phyloP scores from a whole-genome alignment of 2,888 invertebrate genomes.

The Stratiomys singularior region DNA sequence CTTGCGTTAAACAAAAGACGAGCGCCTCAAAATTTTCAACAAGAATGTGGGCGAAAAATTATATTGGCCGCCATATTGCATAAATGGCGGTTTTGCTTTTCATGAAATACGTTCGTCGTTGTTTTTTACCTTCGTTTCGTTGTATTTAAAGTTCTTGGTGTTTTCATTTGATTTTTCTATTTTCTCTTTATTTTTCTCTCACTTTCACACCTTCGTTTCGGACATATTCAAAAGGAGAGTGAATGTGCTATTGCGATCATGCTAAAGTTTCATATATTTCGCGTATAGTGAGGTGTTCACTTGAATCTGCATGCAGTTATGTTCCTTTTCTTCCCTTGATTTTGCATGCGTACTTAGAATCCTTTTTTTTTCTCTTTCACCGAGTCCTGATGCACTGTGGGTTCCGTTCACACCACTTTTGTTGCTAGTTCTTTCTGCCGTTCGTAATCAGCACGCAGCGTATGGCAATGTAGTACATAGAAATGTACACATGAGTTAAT shows the following conservation, averaged over 20 bases:
- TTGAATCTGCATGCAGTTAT: constrained; percentile 28
- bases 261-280: not conserved
- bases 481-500: too few species aligned
- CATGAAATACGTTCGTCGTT: too few species aligned
- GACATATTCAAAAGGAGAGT: not conserved
- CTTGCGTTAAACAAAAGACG: too few species aligned
- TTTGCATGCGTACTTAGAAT: too few species aligned
- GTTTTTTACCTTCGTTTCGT: not conserved
- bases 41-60: constrained; percentile 1
- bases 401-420: too few species aligned
- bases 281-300: not conserved
- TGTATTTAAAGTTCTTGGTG: not conserved
- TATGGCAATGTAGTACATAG: too few species aligned
- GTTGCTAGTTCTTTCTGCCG: not conserved
- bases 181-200: not conserved
- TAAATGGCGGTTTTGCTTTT: constrained; percentile 21
- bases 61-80: constrained; percentile 23
- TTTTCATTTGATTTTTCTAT: not conserved
- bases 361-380: too few species aligned
- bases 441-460: too few species aligned
- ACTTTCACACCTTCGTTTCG: constrained; percentile 1
- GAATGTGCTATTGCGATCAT: not conserved
- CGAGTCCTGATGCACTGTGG: too few species aligned
- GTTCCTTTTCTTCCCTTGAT: not conserved
- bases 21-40: too few species aligned